These are phyloP conservation scores for Phrixothrix hirtus DNA, from an alignment of 2,888 invertebrate species.

Conservation along the genomic window DNA sequence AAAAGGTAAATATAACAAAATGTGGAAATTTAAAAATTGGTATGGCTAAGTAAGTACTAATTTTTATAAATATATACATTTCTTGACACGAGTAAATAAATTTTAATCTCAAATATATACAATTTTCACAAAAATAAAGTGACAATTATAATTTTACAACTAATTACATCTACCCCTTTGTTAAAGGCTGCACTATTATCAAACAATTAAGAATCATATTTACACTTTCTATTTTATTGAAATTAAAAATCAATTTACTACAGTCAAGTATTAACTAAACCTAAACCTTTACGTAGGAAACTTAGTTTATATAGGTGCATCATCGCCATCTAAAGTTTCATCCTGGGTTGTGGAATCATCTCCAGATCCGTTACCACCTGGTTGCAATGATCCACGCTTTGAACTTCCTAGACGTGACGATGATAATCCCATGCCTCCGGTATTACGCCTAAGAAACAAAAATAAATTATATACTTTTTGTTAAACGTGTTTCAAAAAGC, in stretches of 20 bases:
- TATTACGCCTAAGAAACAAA: slow-evolving; percentile 46
- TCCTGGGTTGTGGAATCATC: slow-evolving; percentile 78
- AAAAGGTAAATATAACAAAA: slow-evolving; percentile 15
- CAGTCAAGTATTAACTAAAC: slow-evolving; percentile 2
- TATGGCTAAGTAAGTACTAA: slow-evolving; percentile 27
- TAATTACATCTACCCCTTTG: no score
- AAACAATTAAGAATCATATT: background rate
- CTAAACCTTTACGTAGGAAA: slow-evolving; percentile 1
- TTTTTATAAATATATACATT: slow-evolving; percentile 17
- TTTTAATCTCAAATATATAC: slow-evolving; percentile 15
- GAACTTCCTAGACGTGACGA: slow-evolving; percentile 64
- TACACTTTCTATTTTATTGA: background rate
- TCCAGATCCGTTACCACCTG: slow-evolving; percentile 67
- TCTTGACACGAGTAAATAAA: slow-evolving; percentile 17
- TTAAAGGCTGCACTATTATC: background rate
- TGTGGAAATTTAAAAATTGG: slow-evolving; percentile 32
- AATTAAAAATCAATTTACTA: slow-evolving; percentile 18
- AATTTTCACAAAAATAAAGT: background rate
- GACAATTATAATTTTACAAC: no score
- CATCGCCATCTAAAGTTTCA: slow-evolving; percentile 77
- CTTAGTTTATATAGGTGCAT: slow-evolving; percentile 55
- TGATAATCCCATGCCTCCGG: slow-evolving; percentile 61
- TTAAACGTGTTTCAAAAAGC: no score
- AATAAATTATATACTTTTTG: background rate
- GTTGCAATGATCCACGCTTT: slow-evolving; percentile 72